phyloP scores from a whole-genome alignment of 1,140 invertebrate genomes.

The Littorina saxatilis region DNA sequence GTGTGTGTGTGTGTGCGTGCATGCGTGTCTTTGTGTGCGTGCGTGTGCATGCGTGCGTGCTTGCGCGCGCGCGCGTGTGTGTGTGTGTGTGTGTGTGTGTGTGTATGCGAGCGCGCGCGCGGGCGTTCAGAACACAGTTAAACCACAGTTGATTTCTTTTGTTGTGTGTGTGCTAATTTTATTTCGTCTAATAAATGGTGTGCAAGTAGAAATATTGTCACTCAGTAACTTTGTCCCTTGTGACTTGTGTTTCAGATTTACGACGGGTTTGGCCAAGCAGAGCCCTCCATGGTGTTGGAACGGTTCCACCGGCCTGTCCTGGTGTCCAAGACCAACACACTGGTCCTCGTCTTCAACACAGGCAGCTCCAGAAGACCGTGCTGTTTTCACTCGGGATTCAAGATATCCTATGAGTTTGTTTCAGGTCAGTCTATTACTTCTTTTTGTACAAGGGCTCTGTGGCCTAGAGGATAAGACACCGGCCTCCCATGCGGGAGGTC shows the following conservation, averaged over 20 bases:
- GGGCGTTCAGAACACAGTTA: neutral
- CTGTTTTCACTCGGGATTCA: slow-evolving; percentile 66
- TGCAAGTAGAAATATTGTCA: too few species aligned
- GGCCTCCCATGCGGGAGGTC: too few species aligned
- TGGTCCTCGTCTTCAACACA: slow-evolving; percentile 64
- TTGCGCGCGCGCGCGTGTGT: neutral
- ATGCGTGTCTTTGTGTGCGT: neutral
- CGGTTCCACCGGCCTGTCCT: slow-evolving; percentile 58
- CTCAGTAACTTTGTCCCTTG: too few species aligned
- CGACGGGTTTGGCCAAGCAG: slow-evolving; percentile 59
- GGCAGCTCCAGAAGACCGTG: slow-evolving; percentile 54
- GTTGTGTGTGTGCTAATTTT: too few species aligned
- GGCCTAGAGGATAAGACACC: too few species aligned
- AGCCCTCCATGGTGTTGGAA: slow-evolving; percentile 55
- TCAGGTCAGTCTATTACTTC: slow-evolving; percentile 67
- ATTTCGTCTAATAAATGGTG: too few species aligned
- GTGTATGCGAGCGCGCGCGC: neutral
- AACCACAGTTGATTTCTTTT: too few species aligned
- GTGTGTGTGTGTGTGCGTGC: neutral
- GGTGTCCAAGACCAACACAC: slow-evolving; percentile 63
- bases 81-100: slow-evolving; percentile 16
- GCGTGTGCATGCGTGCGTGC: slow-evolving; percentile 5
- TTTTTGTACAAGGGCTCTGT: too few species aligned
- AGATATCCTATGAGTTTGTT: slow-evolving; percentile 65
- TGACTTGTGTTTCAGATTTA: slow-evolving; percentile 58